Conservation (phyloP, 2,797 vertebrate species). For the Neosilurus hyrtlii region DNA sequence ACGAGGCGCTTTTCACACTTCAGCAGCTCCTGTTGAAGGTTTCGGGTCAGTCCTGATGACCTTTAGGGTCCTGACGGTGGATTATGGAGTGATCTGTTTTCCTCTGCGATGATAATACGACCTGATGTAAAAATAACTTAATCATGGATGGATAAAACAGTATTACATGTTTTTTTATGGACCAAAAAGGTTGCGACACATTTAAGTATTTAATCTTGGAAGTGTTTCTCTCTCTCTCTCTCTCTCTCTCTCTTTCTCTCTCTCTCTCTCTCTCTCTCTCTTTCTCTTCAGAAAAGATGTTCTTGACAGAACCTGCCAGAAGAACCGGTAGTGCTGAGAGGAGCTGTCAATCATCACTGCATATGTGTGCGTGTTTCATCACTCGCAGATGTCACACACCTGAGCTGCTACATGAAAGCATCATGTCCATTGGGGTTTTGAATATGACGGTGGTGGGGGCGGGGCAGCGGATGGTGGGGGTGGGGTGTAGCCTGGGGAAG, state of each 20-base stretch:
- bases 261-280: background rate
- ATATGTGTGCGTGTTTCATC: background rate
- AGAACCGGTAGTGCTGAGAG: background rate
- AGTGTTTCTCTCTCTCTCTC: background rate
- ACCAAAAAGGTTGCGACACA: too few relatives aligned
- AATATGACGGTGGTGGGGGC: background rate
- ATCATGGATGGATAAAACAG: too few relatives aligned
- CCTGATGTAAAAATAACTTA: too few relatives aligned
- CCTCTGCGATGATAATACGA: too few relatives aligned
- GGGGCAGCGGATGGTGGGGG: background rate
- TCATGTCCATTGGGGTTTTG: background rate
- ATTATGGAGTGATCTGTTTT: background rate
- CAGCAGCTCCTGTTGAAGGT: background rate
- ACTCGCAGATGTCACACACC: background rate
- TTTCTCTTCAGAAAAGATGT: background rate
- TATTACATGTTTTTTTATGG: too few relatives aligned
- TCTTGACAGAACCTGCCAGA: background rate
- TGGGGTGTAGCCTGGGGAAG: background rate
- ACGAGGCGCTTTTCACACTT: background rate
- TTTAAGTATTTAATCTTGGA: too few relatives aligned
- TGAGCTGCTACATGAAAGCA: background rate
- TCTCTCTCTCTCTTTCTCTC: background rate
- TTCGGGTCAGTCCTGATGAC: background rate
- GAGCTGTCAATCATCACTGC: slow-evolving; percentile 10
- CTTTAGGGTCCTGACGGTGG: background rate